Evolutionary conservation across 2,888 invertebrate species (phyloP), one percentile per base, ranked within the genome.

Genomic region (Rapana venosa): DNA sequence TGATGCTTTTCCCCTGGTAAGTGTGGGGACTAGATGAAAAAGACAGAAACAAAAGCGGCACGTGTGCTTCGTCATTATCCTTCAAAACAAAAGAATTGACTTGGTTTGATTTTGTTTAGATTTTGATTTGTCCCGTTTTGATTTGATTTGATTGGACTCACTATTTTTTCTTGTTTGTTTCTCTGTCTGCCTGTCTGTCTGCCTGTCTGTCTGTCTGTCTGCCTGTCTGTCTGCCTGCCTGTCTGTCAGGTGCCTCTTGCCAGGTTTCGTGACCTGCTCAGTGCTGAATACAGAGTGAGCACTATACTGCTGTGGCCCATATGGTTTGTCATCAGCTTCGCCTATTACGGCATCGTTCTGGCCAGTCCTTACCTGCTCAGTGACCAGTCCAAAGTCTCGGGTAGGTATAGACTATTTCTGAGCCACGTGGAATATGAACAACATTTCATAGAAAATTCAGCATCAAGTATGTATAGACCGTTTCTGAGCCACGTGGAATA

Each of bases 381-480:
- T 66, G 95, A 97, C 97, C 98, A 99, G 98, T 96, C 98, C 92
- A 98, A 97, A 92, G 98, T 97, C 96, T 98, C 98, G 79, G 98
- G 98, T n/a, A 98, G 98, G 97, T 99, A 47, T 2, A 47, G 47
- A 5, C 47, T 8, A 8, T 47, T 47, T 47, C 47, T 47, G 47
- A 47, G 47, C 47, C 47, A 47, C 47, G 8, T 47, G 2, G 47
- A 47, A 47, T 47, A 47, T 47, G 47, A 47, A 47, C 2, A 47
- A 47, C 4, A 47, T 47, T 2, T 47, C 2, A 5, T 47, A 47
- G 47, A 47, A 47, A 47, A 47, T 5, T 47, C 47, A 47, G 47
- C 8, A 8, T 47, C 47, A 47, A 47, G 47, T 47, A 8, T 47
- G 47, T 47, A 47, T 47, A 47, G 47, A 47, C 8, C 2, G 47